phyloP scores from a whole-genome alignment of 2,797 vertebrate genomes.

The Anisognathus igniventris region DNA sequence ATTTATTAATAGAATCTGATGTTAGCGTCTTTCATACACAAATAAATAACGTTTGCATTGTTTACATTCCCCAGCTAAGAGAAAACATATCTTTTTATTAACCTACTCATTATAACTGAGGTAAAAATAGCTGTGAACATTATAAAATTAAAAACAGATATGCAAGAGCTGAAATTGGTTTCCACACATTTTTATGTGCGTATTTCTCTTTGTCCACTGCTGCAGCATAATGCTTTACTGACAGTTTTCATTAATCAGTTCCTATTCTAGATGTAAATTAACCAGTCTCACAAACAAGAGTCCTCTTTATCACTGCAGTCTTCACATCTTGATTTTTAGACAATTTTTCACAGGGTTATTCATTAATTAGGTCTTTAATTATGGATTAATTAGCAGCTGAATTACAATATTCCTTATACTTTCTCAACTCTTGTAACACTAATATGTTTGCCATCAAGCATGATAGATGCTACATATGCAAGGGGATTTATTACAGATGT shows the following conservation, averaged over 20 bases:
- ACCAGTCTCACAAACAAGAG: neutral
- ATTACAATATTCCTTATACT: slow-evolving; percentile 39
- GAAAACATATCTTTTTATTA: neutral
- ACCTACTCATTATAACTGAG: neutral
- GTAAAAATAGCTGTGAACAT: neutral
- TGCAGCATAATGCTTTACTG: neutral
- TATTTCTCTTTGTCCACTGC: neutral
- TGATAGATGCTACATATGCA: slow-evolving; percentile 47
- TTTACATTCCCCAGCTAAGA: neutral
- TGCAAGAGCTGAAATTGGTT: neutral
- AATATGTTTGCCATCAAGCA: slow-evolving; percentile 48
- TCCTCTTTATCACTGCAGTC: neutral
- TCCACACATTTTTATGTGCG: neutral
- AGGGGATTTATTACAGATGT: slow-evolving; percentile 42
- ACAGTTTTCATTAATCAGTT: slow-evolving; percentile 30
- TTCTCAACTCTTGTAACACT: slow-evolving; percentile 17
- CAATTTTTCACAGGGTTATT: slow-evolving; percentile 44
- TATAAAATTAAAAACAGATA: neutral
- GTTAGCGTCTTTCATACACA: neutral
- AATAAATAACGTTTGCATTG: neutral
- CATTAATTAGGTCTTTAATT: slow-evolving; percentile 64
- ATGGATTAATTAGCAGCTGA: slow-evolving; percentile 52
- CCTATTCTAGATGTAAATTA: slow-evolving; percentile 22
- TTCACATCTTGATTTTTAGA: slow-evolving; percentile 36
- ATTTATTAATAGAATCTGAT: neutral